Conservation (phyloP, 2,113 vertebrate genomes). For the Poecile atricapillus region DNA sequence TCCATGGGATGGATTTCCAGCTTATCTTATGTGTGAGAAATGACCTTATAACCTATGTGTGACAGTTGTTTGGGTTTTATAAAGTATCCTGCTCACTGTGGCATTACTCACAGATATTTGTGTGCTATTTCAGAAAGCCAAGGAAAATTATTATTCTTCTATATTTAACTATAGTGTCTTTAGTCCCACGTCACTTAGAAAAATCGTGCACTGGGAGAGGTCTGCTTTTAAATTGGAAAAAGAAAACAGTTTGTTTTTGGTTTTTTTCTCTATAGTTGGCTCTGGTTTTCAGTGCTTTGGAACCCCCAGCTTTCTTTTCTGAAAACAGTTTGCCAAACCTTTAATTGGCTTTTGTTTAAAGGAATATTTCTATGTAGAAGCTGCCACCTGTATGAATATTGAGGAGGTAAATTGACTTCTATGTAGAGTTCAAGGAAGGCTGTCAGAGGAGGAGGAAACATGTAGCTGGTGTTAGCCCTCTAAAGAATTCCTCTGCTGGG, state of each 20-base stretch:
- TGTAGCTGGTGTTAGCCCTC: background rate
- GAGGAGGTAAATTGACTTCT: conserved; percentile 20
- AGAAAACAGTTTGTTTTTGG: background rate
- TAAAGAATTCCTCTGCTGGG: background rate
- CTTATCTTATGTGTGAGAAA: conserved; percentile 76
- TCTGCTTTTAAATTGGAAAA: background rate
- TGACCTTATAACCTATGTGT: conserved; percentile 75
- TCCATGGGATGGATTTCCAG: conserved; percentile 67
- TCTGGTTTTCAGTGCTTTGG: background rate
- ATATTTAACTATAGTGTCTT: conserved; percentile 52
- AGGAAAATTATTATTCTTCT: conserved; percentile 70
- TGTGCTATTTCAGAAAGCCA: conserved; percentile 48
- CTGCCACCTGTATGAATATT: background rate
- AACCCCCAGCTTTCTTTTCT: background rate
- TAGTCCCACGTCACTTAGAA: conserved; percentile 45
- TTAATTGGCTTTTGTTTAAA: conserved; percentile 19
- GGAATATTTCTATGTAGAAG: conserved; percentile 1
- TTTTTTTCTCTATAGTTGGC: background rate
- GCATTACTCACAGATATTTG: conserved; percentile 73
- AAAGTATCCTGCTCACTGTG: conserved; percentile 67
- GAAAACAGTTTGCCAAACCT: background rate
- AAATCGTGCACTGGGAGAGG: background rate
- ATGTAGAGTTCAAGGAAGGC: background rate
- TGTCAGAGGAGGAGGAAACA: background rate
- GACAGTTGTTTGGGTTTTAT: conserved; percentile 77